Conservation (phyloP, 2,888 invertebrate genomes). For the Tanytarsus gracilentus region DNA sequence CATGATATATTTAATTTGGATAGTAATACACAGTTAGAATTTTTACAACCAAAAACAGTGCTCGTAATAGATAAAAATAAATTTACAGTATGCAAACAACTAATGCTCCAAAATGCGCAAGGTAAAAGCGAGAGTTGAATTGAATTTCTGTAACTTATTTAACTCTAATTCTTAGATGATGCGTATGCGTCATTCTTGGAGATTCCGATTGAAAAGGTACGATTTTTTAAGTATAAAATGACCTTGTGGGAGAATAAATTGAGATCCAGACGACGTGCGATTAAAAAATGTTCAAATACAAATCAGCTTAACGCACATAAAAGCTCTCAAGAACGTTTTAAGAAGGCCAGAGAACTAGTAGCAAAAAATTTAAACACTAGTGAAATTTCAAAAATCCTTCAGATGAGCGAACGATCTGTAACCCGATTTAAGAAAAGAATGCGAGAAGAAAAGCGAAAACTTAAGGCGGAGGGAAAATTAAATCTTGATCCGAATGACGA, state of each 20-base stretch:
- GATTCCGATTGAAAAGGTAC: slow-evolving; percentile 11
- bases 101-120: slow-evolving; percentile 10
- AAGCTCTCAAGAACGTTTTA: neutral
- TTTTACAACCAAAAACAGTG: slow-evolving; percentile 5
- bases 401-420: slow-evolving; percentile 20
- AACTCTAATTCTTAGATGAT: slow-evolving; percentile 5
- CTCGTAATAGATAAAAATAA: slow-evolving; percentile 20
- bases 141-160: neutral
- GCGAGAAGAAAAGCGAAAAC: slow-evolving; percentile 9
- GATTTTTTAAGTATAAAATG: slow-evolving; percentile 24
- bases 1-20: slow-evolving; percentile 2
- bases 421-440: slow-evolving; percentile 19
- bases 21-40: slow-evolving; percentile 14
- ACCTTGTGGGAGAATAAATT: slow-evolving; percentile 12
- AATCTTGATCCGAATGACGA: slow-evolving; percentile 13
- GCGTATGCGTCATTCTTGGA: slow-evolving; percentile 4
- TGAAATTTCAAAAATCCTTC: slow-evolving; percentile 23
- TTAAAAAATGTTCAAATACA: no score
- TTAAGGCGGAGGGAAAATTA: slow-evolving; percentile 22
- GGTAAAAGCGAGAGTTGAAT: neutral
- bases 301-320: neutral
- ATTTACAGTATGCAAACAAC: slow-evolving; percentile 12
- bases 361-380: slow-evolving; percentile 3
- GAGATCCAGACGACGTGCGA: neutral
- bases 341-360: slow-evolving; percentile 6